Evolutionary conservation across 2,888 invertebrate genomes (phyloP), one percentile per base, ranked within the genome.

Genomic region (Chloroclystis v-ata): DNA sequence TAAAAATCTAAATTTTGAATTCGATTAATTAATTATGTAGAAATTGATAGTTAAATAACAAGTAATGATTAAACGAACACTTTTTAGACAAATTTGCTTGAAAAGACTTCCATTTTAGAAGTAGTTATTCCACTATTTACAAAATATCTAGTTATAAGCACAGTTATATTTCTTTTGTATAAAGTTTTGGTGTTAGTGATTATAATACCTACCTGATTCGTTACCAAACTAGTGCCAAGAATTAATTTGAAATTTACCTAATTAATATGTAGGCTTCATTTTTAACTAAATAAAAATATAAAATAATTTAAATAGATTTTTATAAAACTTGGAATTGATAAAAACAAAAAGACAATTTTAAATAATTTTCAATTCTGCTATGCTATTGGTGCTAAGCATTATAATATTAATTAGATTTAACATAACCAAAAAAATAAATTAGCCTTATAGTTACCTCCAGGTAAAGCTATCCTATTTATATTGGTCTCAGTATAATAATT

Each of bases 351-450:
- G 50, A 57, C 52, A 46, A 10, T 49, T 50, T 53, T 38, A 29
- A 20, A 39, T 53, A 49, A 56, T 58, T 65, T 57, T 52, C 52
- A 54, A 57, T 56, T 69, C 72, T 63, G 72, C 75, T 73, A 72
- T 49, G 69, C 65, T 54, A 56, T 69, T 69, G 75, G 76, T 76
- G 78, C 75, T 75, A 71, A 55, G 73, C 65, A 56, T 62, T 60
- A n/a, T n/a, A 52, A 54, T 65, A 56, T 28, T 52, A 54, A 56
- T 37, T 56, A 56, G 56, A 59, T 54, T 54, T 52, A 40, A 60
- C 52, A 42, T 42, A 38, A 61, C 46, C 52, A 69, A 65, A 62
- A 32, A 54, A 56, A 54, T 52, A 63, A 64, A 67, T 60, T 69
- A 59, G 65, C 65, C 45, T 49, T 63, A 57, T 59, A 65, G 63